phyloP scores from a whole-genome alignment of 2,888 invertebrate genomes.

The Camponotus fellah region DNA sequence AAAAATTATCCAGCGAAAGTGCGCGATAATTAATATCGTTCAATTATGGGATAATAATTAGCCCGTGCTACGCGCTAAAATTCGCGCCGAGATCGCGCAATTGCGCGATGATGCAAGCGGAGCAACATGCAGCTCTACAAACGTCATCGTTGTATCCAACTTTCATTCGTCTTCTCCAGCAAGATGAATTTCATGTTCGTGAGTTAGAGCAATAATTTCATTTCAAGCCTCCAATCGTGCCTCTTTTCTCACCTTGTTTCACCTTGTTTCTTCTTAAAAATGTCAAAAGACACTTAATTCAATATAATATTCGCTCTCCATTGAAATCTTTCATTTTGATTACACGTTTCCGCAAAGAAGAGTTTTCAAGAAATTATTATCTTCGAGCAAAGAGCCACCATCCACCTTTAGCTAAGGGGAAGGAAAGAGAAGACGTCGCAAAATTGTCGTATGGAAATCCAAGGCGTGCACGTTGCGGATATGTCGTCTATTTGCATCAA shows the following conservation, averaged over 20 bases:
- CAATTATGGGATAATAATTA: conserved; percentile 68
- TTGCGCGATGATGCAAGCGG: conserved; percentile 54
- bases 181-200: background rate
- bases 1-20: conserved; percentile 72
- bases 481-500: conserved; percentile 61
- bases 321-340: background rate
- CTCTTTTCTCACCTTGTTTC: background rate
- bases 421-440: conserved; percentile 2
- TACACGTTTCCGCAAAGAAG: background rate
- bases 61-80: conserved; percentile 63
- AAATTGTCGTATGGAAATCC: conserved; percentile 25
- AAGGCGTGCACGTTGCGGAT: conserved; percentile 35
- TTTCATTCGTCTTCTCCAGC: conserved; percentile 41
- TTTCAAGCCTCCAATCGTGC: background rate
- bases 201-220: background rate
- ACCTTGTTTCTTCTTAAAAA: background rate
- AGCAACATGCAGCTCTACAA: conserved; percentile 36
- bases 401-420: background rate
- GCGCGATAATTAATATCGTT: conserved; percentile 71
- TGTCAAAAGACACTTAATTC: background rate
- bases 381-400: background rate
- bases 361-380: background rate
- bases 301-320: background rate
- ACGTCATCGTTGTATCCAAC: background rate
- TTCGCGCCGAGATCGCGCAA: conserved; percentile 41